Evolutionary conservation across 2,797 vertebrate genomes (phyloP), one percentile per base, ranked within the genome.

Genomic region (Decapterus maruadsi): DNA sequence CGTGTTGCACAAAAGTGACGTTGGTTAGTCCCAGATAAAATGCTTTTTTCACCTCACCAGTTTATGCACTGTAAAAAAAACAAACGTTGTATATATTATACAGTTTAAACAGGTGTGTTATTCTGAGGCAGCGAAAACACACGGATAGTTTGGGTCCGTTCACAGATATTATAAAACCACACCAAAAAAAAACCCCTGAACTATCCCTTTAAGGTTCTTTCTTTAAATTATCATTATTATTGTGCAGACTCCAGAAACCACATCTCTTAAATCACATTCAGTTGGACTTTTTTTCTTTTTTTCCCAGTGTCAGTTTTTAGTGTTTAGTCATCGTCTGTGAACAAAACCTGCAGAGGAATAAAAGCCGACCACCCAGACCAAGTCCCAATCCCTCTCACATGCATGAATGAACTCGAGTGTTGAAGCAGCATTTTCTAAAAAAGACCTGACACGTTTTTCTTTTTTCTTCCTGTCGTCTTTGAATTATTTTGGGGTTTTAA

Each of bases 341-440:
- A 42, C 10, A 57, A 72, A 45, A n/a, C 10, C 43, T 17, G 26
- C 1, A 1, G 26, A 64, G 60, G 59, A 70, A 34, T 38, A 50
- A 65, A 48, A 69, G 64, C 57, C 34, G 20, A 82, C 81, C 81
- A 82, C 77, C 74, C 72, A 80, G 55, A 72, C 45, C 22, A 60
- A 10, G 36, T 60, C 60, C 51, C 70, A 61, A 34, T 77, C 68
- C 60, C 51, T 45, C 40, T 62, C 40, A 46, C 48, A 73, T 63
- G 61, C 75, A 51, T 8, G 57, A 73, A 29, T 45, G 71, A 54
- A 66, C 72, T 73, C 22, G 71, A 77, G 38, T 78, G 72, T 79
- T 59, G 43, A 80, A 85, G n/a, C 67, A 9, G 76, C 43, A 34
- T 50, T 22, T 86, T 88, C 12, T 50, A 13, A 34, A 34, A 34